Evolutionary conservation across 2,797 vertebrate species (phyloP), one percentile per base, ranked within the genome.

Genomic region (Benthosema pterotum): DNA sequence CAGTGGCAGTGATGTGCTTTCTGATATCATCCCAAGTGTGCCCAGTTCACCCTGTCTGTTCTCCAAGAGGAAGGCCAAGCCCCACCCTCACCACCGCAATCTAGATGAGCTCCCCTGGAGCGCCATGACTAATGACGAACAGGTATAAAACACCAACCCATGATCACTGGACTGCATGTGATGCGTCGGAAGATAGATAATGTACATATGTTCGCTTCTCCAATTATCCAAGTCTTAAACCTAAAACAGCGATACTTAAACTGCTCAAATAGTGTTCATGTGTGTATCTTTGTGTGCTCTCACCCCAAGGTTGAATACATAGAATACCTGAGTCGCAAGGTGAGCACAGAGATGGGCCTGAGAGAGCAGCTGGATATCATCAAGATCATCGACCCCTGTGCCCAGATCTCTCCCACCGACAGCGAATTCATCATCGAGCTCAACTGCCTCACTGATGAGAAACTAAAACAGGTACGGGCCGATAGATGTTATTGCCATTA

Each of bases 381-480:
- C 87, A 99, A 99, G 91, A 99, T 99, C 87, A 99, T 99, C 68
- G 98, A 99, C 86, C 98, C 98, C 17, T 94, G 93, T 47, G 98
- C 98, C 75, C 97, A 98, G 77, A 99, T 99, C 66, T 99, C 97
- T 0, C 98, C 98, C 63, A 99, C 98, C 0, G 98, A 99, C 91
- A 99, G 96, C 60, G 98, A 99, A 86, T 99, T 99, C 89, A 99
- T 99, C 90, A 99, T 99, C 63, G 98, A 99, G 80, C 93, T 99
- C 75, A 99, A 99, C 91, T 99, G 98, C 82, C 94, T 99, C 60
- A 99, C 98, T 0, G 97, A 99, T 71, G 98, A 99, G 85, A 99
- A 99, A 71, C 91, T 99, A 61, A 99, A 99, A 76, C 97, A 99
- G 96, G 98, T 98, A 83, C 62, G 91, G 14, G 0, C 0, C 7